Base-by-base conservation (phyloP, 35 echinoderm and acorn worm species). In the Lytechinus pictus region DNA sequence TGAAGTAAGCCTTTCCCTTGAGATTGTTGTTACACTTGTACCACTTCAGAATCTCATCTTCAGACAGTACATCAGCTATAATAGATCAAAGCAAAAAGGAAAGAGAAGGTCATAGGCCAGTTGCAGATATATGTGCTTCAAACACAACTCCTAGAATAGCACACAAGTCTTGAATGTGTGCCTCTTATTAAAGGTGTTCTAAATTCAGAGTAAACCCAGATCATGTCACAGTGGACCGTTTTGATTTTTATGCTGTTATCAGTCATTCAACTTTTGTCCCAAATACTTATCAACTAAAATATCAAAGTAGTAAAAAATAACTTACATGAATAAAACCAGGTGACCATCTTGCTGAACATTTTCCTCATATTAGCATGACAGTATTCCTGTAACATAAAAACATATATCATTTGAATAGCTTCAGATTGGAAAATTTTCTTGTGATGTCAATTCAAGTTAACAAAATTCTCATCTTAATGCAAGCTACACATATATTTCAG, bases 31-130 rank as follows among this genome's bases (percentile, higher is more conserved):
- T 93, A 24, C 92, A n/a, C 4, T 93, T 93, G 54, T 93, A 93
- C 92, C 92, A 93, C 54, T 93, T 93, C 92, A 93, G 92, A 27
- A 93, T 93, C 54, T 54, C 54, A 57, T 93, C 92, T 54, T 93
- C 92, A 27, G 92, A 93, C 53, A 93, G 54, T 9, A 93, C 55
- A 57, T 93, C 92, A 57, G 92, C 92, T 93, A 54, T 16, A 93
- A 24, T 3, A 16, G 66, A 24, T 44, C 2, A 24, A 79, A 79
- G 14, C 66, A 79, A 79, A 24, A 79, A 24, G 21, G 21, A 7
- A 24, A 79, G 21, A 79, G 4, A 16, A 79, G 16, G 19, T 24
- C 4, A 24, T 24, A 79, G 33, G 33, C 33, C 33, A 2, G 33
- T 44, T 44, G 33, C 33, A 44, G 33, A 44, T 1, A 44, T 2